Evolutionary conservation across 2,113 vertebrate species (phyloP).

Genomic region (Melanotaenia duboulayi): DNA sequence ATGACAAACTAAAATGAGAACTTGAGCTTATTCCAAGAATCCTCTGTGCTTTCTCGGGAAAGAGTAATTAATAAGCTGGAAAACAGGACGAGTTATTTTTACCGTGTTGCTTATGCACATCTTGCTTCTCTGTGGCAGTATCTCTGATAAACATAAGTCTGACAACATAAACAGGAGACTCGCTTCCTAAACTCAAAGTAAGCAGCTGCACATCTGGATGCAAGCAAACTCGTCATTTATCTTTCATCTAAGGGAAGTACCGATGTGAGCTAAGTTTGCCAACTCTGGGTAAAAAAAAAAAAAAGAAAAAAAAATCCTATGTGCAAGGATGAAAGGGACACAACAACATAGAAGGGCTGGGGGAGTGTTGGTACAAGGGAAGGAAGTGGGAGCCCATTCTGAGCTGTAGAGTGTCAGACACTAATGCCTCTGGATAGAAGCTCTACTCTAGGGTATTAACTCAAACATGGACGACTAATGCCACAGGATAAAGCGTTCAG

Average conservation of each 20-base stretch:
- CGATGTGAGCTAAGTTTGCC: slow-evolving; percentile 39
- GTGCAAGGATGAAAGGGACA: slow-evolving; percentile 38
- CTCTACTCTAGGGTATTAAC: slow-evolving; percentile 79
- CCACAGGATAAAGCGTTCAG: slow-evolving; percentile 77
- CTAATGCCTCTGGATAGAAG: slow-evolving; percentile 75
- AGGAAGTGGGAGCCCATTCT: slow-evolving; percentile 54
- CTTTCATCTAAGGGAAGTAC: slow-evolving; percentile 37
- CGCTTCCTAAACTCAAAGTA: slow-evolving; percentile 19
- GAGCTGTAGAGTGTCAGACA: slow-evolving; percentile 73
- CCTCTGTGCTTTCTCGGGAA: not conserved
- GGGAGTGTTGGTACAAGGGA: slow-evolving; percentile 26
- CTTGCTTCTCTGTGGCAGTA: not conserved
- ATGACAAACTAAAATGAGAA: not conserved
- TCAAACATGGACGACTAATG: slow-evolving; percentile 81
- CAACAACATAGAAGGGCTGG: slow-evolving; percentile 20
- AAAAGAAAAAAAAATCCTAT: slow-evolving; percentile 43
- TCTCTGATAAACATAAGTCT: slow-evolving; percentile 11
- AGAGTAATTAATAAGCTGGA: slow-evolving; percentile 3
- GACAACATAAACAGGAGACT: slow-evolving; percentile 10
- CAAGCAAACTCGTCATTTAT: slow-evolving; percentile 4
- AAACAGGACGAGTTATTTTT: slow-evolving; percentile 39
- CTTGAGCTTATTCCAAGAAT: not conserved
- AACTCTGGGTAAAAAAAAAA: slow-evolving; percentile 53
- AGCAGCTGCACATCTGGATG: slow-evolving; percentile 31
- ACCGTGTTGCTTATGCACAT: slow-evolving; percentile 4